Evolutionary conservation across 92 coral and sea anemone genomes (phyloP).

Genomic region (Heliopora coerulea): DNA sequence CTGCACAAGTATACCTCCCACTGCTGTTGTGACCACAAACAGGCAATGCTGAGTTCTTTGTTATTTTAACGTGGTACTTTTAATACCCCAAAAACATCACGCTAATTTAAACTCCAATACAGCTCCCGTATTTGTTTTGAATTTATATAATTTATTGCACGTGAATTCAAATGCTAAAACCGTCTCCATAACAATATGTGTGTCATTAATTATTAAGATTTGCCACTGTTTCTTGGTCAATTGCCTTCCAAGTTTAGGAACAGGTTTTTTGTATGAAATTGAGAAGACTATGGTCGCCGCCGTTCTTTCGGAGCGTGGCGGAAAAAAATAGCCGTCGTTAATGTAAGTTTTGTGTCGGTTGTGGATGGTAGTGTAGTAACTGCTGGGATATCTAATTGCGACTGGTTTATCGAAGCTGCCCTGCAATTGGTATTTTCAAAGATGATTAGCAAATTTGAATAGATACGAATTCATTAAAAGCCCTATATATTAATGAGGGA

Average conservation of each 20-base stretch:
- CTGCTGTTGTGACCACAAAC: too few species aligned
- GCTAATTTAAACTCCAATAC: background rate
- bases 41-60: background rate
- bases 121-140: background rate
- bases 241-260: background rate
- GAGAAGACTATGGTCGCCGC: background rate
- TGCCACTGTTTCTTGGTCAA: background rate
- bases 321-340: background rate
- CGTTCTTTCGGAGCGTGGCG: background rate
- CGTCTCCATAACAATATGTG: slow-evolving; percentile 36
- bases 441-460: slow-evolving; percentile 40
- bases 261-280: background rate
- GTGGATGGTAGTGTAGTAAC: background rate
- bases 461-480: slow-evolving; percentile 41
- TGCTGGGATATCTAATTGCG: slow-evolving; percentile 26
- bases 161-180: slow-evolving; percentile 37
- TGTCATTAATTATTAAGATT: slow-evolving; percentile 37
- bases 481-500: slow-evolving; percentile 28
- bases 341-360: background rate
- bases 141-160: slow-evolving; percentile 21
- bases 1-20: too few species aligned
- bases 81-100: background rate
- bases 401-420: slow-evolving; percentile 15
- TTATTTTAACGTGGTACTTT: background rate
- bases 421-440: slow-evolving; percentile 41